Percentiles rank a stretch among this genome's conserved stretches.
Conservation (phyloP, 2,888 invertebrate genomes). For the Odiellus spinosus region DNA sequence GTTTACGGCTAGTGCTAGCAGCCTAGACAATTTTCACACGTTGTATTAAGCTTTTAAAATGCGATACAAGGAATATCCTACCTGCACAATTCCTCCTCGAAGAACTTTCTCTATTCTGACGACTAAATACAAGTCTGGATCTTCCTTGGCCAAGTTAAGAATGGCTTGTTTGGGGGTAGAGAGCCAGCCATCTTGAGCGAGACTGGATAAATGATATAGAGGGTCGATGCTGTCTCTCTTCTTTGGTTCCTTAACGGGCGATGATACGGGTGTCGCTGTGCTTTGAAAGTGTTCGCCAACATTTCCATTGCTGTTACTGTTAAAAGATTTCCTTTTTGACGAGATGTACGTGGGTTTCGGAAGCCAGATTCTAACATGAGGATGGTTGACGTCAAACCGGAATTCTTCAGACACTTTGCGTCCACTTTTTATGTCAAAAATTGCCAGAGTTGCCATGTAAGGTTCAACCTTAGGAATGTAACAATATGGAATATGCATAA, state of each 20-base stretch:
- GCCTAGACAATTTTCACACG: no score
- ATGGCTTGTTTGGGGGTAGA: constrained; percentile 55
- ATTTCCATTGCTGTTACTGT: constrained; percentile 24
- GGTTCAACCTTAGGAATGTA: constrained; percentile 68
- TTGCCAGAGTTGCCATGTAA: constrained; percentile 70
- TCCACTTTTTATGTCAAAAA: constrained; percentile 75
- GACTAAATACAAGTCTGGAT: constrained; percentile 81
- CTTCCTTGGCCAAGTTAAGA: constrained; percentile 70
- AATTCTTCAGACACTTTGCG: constrained; percentile 85
- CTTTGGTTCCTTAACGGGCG: constrained; percentile 7
- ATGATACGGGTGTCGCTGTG: constrained; percentile 2
- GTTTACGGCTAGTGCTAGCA: no score
- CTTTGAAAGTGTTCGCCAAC: constrained; percentile 9
- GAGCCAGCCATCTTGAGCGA: constrained; percentile 47
- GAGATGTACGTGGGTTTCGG: constrained; percentile 26
- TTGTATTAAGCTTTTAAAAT: no score
- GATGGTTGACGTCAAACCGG: constrained; percentile 69
- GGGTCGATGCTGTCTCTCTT: constrained; percentile 3
- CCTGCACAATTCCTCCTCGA: constrained; percentile 47
- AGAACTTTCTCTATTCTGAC: constrained; percentile 83
- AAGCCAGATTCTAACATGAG: constrained; percentile 46
- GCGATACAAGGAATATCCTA: no score
- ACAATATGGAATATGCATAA: no score
- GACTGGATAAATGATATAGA: not conserved
- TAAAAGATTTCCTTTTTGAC: constrained; percentile 33